A percentile compares a stretch with the other conserved stretches of the same genome.
Conservation (phyloP, 1,140 invertebrate genomes). For the Ptiloglossa arizonensis region DNA sequence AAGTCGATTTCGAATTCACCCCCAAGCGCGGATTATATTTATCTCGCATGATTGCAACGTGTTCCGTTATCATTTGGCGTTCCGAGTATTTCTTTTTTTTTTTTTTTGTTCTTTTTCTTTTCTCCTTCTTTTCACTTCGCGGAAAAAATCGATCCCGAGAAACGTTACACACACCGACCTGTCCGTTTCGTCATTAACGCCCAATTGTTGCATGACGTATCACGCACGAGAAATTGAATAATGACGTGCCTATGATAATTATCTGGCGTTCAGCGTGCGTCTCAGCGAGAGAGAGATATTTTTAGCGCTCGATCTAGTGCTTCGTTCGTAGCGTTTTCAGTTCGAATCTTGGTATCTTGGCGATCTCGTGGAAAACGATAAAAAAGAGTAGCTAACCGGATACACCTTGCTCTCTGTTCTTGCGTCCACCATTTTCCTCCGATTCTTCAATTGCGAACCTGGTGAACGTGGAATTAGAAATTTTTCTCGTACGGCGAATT, state of each 20-base stretch:
- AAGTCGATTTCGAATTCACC: not conserved
- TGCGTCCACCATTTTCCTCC: too few species aligned
- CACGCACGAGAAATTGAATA: slow-evolving; percentile 41
- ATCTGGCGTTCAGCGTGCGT: slow-evolving; percentile 24
- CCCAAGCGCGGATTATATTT: not conserved
- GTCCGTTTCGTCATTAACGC: not conserved
- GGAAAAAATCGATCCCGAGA: not conserved
- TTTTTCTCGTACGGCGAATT: too few species aligned
- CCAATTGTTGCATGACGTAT: slow-evolving; percentile 33
- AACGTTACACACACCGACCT: not conserved
- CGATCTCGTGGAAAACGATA: not conserved
- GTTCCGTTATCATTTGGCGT: too few species aligned
- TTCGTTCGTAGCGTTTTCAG: not conserved
- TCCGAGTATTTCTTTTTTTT: too few species aligned
- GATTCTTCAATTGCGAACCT: too few species aligned
- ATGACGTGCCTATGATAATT: slow-evolving; percentile 43
- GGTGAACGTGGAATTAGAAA: too few species aligned
- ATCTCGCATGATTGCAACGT: not conserved
- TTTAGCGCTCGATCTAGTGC: not conserved
- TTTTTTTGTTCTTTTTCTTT: too few species aligned
- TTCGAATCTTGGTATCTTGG: not conserved
- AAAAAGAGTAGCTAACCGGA: not conserved
- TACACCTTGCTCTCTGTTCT: too few species aligned
- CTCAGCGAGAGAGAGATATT: slow-evolving; percentile 13
- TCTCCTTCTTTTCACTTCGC: not conserved